A percentile compares a stretch with the other conserved stretches of the same genome.
These are phyloP conservation scores for Intellagama lesueurii DNA, from an alignment of 2,797 vertebrate species.

Conservation along the genomic window DNA sequence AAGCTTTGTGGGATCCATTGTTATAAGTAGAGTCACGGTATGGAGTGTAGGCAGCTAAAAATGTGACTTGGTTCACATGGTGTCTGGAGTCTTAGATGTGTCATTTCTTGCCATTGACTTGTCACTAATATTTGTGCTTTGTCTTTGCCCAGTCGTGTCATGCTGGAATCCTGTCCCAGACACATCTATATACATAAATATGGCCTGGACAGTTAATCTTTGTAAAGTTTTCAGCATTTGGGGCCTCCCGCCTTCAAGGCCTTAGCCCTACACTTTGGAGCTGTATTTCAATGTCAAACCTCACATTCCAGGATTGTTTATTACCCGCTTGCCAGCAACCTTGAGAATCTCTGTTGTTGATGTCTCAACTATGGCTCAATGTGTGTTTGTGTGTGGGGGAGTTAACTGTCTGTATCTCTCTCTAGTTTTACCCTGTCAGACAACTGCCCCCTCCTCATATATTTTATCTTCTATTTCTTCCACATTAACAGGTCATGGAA, in stretches of 20 bases:
- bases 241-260: slow-evolving; percentile 50
- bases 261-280: slow-evolving; percentile 41
- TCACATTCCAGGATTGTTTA: slow-evolving; percentile 63
- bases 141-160: no score
- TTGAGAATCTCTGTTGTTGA: slow-evolving; percentile 59
- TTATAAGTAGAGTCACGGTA: no score
- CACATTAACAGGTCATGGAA: slow-evolving; percentile 52
- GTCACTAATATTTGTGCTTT: no score
- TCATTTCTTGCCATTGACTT: no score
- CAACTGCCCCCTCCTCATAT: slow-evolving; percentile 1
- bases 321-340: slow-evolving; percentile 15
- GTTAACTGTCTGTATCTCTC: neutral
- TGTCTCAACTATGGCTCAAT: slow-evolving; percentile 53
- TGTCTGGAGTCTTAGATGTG: no score
- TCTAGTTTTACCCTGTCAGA: slow-evolving; percentile 43
- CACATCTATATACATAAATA: slow-evolving; percentile 50
- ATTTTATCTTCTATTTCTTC: slow-evolving; percentile 30
- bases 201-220: slow-evolving; percentile 47
- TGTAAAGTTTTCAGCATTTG: slow-evolving; percentile 45
- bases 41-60: no score
- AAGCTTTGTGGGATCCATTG: neutral
- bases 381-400: neutral
- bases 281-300: slow-evolving; percentile 49
- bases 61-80: no score
- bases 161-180: no score